Percentiles rank a stretch among this genome's conserved stretches.
These are phyloP conservation scores for Drosophila arawakana DNA, from an alignment of 1,140 invertebrate genomes.

Conservation along the genomic window DNA sequence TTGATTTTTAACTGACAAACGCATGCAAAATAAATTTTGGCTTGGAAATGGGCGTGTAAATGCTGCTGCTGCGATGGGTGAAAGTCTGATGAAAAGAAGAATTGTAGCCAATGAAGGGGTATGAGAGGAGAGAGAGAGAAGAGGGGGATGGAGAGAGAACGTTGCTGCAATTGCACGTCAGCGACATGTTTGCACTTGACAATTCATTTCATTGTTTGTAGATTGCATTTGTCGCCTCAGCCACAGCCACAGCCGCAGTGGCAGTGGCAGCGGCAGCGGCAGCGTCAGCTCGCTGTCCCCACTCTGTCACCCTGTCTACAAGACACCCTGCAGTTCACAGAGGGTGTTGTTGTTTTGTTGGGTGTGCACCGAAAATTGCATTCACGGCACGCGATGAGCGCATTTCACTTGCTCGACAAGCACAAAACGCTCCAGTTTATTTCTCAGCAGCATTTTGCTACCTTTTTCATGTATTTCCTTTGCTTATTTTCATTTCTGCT, in stretches of 20 bases:
- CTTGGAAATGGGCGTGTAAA: conserved; percentile 20
- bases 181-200: conserved; percentile 82
- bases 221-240: conserved; percentile 75
- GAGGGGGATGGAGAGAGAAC: background rate
- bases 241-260: too few relatives aligned
- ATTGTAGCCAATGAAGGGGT: background rate
- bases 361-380: conserved; percentile 69
- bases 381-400: conserved; percentile 82
- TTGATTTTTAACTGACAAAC: conserved; percentile 64
- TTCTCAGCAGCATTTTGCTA: conserved; percentile 75
- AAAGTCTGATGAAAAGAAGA: conserved; percentile 26
- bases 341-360: conserved; percentile 21
- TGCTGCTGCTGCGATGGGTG: background rate
- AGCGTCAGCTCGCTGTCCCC: background rate
- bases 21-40: conserved; percentile 72
- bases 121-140: background rate
- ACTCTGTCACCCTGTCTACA: background rate
- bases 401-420: conserved; percentile 68
- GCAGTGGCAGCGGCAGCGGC: background rate
- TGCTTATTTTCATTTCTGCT: background rate
- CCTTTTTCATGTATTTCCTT: conserved; percentile 58
- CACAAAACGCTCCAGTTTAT: conserved; percentile 76
- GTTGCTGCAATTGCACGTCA: conserved; percentile 73
- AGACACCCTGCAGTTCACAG: conserved; percentile 24
- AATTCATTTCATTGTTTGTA: conserved; percentile 84